Base-by-base conservation (phyloP, 2,888 invertebrate genomes). In the Watsonalla cultraria region DNA sequence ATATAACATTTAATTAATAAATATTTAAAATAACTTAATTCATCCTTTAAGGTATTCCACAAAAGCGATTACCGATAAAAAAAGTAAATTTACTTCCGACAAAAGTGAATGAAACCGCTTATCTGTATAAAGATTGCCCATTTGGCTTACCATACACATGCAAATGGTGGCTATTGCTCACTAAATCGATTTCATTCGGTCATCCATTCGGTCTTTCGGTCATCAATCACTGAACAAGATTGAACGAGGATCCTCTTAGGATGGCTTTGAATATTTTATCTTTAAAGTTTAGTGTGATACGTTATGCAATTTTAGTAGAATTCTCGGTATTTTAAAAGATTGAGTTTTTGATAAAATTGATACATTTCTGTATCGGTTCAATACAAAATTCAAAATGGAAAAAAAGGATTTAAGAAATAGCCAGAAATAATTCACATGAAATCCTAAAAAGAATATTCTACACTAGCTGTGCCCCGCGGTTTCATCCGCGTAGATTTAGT, bases 111-210 rank as follows among this genome's bases (percentile, higher is more conserved):
- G 34, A 47, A 49, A 37, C 8, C 37, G 37, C 37, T 49, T 49
- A 49, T 49, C 14, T 37, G 7, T 14, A 14, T 15, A 49, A 37
- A 14, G 13, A 49, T 13, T 64, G 56, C 66, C 60, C 71, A 77
- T 74, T 77, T 75, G 64, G 70, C 69, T 65, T 58, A 61, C 80
- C 65, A 86, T 89, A 86, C 82, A 86, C 77, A 90, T 89, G 88
- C 83, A 86, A 90, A 90, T 86, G 65, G 60, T 58, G 33, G 65
- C 76, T 70, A 81, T 86, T 82, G 79, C 78, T 78, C 77, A 78
- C 82, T 81, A 82, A 87, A 88, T 86, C 88, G 88, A 83, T 82
- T 83, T 77, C 80, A 79, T 86, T 86, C 85, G 85, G 82, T 84
- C 86, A 83, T 80, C 77, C 74, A 76, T 81, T 81, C 78, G 76